Base-by-base conservation (phyloP, 64 coral and sea anemone species). In the Stichodactyla mertensii region DNA sequence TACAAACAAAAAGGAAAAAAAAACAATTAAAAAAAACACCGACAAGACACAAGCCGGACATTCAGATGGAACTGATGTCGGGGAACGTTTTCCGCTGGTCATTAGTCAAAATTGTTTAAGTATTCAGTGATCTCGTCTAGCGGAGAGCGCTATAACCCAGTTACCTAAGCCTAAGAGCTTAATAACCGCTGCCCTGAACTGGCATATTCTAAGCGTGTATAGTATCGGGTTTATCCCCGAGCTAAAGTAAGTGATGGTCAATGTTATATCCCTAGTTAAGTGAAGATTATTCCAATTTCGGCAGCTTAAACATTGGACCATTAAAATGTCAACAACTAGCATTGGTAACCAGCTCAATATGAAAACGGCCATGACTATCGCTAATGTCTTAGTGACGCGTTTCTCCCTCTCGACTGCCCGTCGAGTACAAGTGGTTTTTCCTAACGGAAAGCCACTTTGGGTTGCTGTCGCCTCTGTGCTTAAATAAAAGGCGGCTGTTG, bases 221-320 rank as follows among this genome's bases (percentile, higher is more conserved):
- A 91, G 54, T 22, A 91, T 24, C 13, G 89, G 89, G 64, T 91
- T 91, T 36, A 91, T 81, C 5, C 89, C 89, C 2, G 84, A 80
- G 51, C 89, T 87, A 16, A 91, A 91, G 45, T 91, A 91, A 15
- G 86, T 86, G 52, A 91, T 18, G 1, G 89, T 81, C 19, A 91
- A 69, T 7, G 84, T 51, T 16, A 87, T n/a, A 55, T 91, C 89
- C 23, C 89, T 23, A 12, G 85, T 77, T 16, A 91, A 52, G 52
- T 87, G 84, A 62, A 91, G 60, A n/a, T 7, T 20, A 16, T 18
- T 10, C 18, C 61, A 77, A n/a, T 78, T 60, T 55, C 89, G 77
- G 22, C 89, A 91, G 2, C 51, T 26, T n/a, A 64, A 4, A 20
- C 89, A 91, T 45, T 91, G 89, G 10, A 91, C 89, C 51, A 91